Evolutionary conservation across 53 echinoderm and acorn worm genomes (phyloP), one percentile per base, ranked within the genome.

Genomic region (Apostichopus leukothele): DNA sequence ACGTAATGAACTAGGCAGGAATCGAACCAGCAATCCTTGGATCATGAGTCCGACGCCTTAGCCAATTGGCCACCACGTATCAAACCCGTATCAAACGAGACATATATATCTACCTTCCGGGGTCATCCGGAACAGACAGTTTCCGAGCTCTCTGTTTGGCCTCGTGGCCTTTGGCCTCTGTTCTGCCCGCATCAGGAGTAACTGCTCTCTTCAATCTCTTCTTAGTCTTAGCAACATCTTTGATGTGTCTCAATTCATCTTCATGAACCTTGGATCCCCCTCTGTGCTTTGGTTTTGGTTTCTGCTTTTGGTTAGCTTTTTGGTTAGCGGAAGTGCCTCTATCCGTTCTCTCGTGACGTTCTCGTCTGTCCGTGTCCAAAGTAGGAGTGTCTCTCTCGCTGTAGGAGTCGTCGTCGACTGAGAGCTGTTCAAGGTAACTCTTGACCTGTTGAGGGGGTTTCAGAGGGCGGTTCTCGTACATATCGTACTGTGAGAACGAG

Each of bases 391-490:
- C 52, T 89, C 78, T 75, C 74, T 18, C n/a, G 80, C 60, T 1
- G 79, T 60, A 4, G 52, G 9, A 16, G 63, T 71, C 14, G 22
- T 21, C 73, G 61, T 88, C 89, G 13, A 87, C 13, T 19, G 20
- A 6, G 11, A 87, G 18, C 53, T 67, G 88, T 20, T 87, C 61
- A 0, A 67, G 20, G 52, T 59, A 89, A 75, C 88, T 80, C 53
- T 76, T n/a, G 86, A 80, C 83, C 81, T 90, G 5, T 27, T 79
- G 16, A 90, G 88, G 88, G 0, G 96, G 91, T 50, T 96, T 96
- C 16, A 94, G 66, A 0, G 96, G 96, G 21, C 96, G 76, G 68
- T 91, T 93, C 61, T 96, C 96, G 68, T 96, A 94, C 25, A 84
- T 91, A 19, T 96, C 94, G 77, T 94, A 96, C 67, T 94, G 74